Conservation (phyloP, 1,140 invertebrate genomes). For the Drosophila dunni region DNA sequence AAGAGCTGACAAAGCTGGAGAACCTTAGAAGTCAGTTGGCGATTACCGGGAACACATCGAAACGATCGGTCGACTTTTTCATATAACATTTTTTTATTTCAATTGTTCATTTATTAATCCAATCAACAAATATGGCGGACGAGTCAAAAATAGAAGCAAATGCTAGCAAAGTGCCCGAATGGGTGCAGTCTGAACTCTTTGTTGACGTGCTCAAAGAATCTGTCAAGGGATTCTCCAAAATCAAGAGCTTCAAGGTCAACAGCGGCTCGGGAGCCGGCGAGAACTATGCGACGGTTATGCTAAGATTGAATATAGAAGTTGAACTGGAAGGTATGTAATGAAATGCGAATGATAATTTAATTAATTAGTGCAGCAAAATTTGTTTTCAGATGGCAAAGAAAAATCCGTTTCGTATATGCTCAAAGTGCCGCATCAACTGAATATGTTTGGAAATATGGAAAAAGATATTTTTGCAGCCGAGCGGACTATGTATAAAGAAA, state of each 20-base stretch:
- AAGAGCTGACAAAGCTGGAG: slow-evolving; percentile 22
- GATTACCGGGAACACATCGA: background rate
- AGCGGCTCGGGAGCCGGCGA: slow-evolving; percentile 56
- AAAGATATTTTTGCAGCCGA: slow-evolving; percentile 60
- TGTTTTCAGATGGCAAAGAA: slow-evolving; percentile 54
- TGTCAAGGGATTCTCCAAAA: slow-evolving; percentile 57
- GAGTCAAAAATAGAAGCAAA: slow-evolving; percentile 14
- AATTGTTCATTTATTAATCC: background rate
- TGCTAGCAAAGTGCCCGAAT: slow-evolving; percentile 51
- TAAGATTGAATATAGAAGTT: slow-evolving; percentile 59
- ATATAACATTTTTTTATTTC: too few species aligned
- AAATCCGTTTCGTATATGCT: slow-evolving; percentile 62
- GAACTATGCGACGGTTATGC: slow-evolving; percentile 65
- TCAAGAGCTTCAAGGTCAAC: slow-evolving; percentile 54
- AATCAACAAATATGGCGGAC: slow-evolving; percentile 32
- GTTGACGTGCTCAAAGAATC: slow-evolving; percentile 54
- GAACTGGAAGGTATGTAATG: slow-evolving; percentile 58
- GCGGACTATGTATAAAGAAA: slow-evolving; percentile 47
- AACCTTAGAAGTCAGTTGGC: slow-evolving; percentile 15
- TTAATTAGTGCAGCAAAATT: background rate
- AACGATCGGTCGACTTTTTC: too few species aligned
- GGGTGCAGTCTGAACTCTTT: slow-evolving; percentile 57
- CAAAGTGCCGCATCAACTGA: slow-evolving; percentile 55
- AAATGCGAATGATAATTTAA: background rate
- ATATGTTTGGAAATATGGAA: slow-evolving; percentile 40